Base-by-base conservation (phyloP, 2,113 vertebrate species). In the Neopipo cinnamomea region DNA sequence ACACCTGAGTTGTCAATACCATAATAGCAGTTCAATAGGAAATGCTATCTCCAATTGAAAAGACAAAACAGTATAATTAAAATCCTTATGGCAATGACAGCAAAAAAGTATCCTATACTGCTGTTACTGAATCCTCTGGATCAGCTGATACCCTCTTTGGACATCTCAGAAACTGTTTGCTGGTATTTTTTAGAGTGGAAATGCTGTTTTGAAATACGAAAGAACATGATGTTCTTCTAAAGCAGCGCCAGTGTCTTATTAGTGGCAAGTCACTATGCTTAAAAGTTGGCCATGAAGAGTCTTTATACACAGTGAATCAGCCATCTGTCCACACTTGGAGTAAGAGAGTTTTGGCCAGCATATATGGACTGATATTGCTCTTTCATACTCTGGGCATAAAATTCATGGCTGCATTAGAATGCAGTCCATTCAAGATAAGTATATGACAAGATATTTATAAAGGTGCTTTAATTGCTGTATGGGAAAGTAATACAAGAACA, bases 201-300 rank as follows among this genome's bases (percentile, higher is more conserved):
- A 81, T 81, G 88, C 62, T 92, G 68, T 72, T 96, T 87, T 89
- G 83, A 93, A 93, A 92, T 92, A 91, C 0, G 21, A 89, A 91
- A 91, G 88, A 89, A 92, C 93, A 93, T 76, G 56, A 42, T 92
- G 86, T 93, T 94, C 91, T 84, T 91, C 80, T 85, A 62, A 76
- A 96, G 84, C 76, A 49, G 56, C 56, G 63, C 73, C 92, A 93
- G 73, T 91, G 83, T 87, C 88, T 96, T 94, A 85, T 73, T 93
- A 96, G 88, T 55, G 66, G 86, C 58, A 89, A 96, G 80, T 91
- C 70, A 44, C 80, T 93, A 4, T 14, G 92, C 80, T 93, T 76
- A 63, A 85, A 93, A 91, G 73, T 81, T 96, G 96, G 73, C 83
- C 92, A 58, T 62, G 91, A 89, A 50, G 88, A 91, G 82, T 79